Evolutionary conservation across 2,888 invertebrate species (phyloP), one percentile per base, ranked within the genome.

Genomic region (Coelinius sp.): DNA sequence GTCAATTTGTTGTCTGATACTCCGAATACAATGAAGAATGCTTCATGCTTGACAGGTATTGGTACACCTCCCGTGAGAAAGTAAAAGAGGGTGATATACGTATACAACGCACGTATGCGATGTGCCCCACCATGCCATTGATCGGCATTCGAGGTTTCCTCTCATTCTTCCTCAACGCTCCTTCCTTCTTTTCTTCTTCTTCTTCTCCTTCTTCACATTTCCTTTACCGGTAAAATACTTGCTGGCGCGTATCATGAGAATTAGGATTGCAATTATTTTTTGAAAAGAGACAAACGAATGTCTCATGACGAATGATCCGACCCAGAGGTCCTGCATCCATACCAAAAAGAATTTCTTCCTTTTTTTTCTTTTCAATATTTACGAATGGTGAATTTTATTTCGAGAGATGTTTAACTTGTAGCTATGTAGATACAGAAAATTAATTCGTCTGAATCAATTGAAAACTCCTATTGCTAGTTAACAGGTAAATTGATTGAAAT

Each of bases 61-160:
- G 66, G 71, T 71, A 35, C 63, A 64, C 59, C 49, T 41, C 41
- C 27, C 56, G 56, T 44, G 35, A 56, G 24, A 46, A 67, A 67
- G 66, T 59, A 66, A 31, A 62, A 66, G 46, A 59, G 68, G 70
- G 70, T 66, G 70, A 65, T 70, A 53, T 75, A 67, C 53, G 71
- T 70, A 75, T 62, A 59, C 75, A 64, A 56, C 65, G 71, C 74
- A 76, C 77, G 77, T 76, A 65, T 67, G 49, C 59, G 56, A 68
- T 73, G 64, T 3, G 46, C 20, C 46, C 68, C 53, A 69, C 69
- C 66, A 73, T 74, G 69, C 68, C 73, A 74, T 71, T 70, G 68
- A 74, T 75, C 73, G 71, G 70, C 73, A 75, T 77, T 70, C 73
- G 72, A 73, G 69, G 70, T 68, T 41, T 20, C 46, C 44, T 44